Evolutionary conservation across 1,140 invertebrate genomes (phyloP), one percentile per base, ranked within the genome.

Genomic region (Drosophila neocordata): DNA sequence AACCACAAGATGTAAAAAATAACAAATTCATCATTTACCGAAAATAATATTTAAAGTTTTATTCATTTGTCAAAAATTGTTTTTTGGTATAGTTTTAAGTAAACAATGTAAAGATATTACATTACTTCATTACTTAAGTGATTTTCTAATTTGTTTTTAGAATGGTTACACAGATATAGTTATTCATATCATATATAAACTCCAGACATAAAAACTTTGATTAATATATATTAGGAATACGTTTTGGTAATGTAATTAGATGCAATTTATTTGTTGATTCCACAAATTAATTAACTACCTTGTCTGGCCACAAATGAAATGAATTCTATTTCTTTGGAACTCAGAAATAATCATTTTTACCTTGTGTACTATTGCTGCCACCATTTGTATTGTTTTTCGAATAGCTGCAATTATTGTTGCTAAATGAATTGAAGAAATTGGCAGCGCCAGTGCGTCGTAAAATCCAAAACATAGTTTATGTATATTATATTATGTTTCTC

Each of bases 381-480:
- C 74, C 84, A 37, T 65, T 80, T 41, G 57, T 56, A 20, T 73
- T 90, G 62, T 74, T 59, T 59, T 90, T 91, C n/a, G 78, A 82
- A 24, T 89, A 82, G 63, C 78, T 89, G 84, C 89, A 48, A 20
- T 48, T 91, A 65, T 91, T 91, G 65, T 91, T 91, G 78, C 91
- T 91, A 18, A 91, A 73, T 27, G 90, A 91, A 74, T 91, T 91
- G 60, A 91, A 91, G 71, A 91, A 91, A 72, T 91, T 91, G 62
- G 77, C 90, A 31, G 90, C 90, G 22, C 90, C 90, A 6, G 90
- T 91, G 61, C 90, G 82, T 31, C 90, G 80, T 77, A 91, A 77
- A 73, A 91, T 91, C 90, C 90, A 91, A 91, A 91, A 91, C 90
- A 91, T 91, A 52, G 67, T 90, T 73, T 24, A 1, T 34, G 12